A percentile compares a stretch with the other conserved stretches of the same genome.
phyloP scores from a whole-genome alignment of 2,113 vertebrate species.

The Scartelaos histophorus region DNA sequence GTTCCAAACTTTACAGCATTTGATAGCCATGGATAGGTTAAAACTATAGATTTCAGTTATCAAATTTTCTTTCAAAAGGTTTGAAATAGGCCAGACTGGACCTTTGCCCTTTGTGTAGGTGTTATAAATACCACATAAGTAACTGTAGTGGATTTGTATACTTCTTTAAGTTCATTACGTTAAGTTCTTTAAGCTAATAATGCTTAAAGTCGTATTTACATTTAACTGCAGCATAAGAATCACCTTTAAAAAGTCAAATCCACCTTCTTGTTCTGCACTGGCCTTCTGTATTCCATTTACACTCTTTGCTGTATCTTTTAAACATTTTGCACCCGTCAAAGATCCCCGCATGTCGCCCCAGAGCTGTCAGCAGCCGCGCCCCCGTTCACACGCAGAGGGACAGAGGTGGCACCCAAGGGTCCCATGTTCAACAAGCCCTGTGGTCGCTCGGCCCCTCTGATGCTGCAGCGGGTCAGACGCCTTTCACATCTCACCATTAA shows the following conservation, averaged over 20 bases:
- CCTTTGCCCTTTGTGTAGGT: too few relatives aligned
- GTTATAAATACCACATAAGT: too few relatives aligned
- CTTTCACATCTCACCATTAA: slow-evolving; percentile 43
- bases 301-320: slow-evolving; percentile 17
- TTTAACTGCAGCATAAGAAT: neutral
- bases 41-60: too few relatives aligned
- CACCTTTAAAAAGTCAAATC: neutral
- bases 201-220: neutral
- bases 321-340: slow-evolving; percentile 46
- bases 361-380: slow-evolving; percentile 53
- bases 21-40: too few relatives aligned
- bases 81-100: too few relatives aligned
- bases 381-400: slow-evolving; percentile 11
- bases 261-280: neutral
- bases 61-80: too few relatives aligned
- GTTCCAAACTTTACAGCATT: too few relatives aligned
- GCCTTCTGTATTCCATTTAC: neutral
- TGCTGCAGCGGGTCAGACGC: slow-evolving; percentile 19
- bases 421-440: slow-evolving; percentile 69
- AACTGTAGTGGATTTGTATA: too few relatives aligned
- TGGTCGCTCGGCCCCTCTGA: slow-evolving; percentile 52
- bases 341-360: slow-evolving; percentile 57
- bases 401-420: slow-evolving; percentile 53
- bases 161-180: too few relatives aligned
- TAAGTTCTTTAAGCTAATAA: too few relatives aligned